Base-by-base conservation (phyloP, 2,888 invertebrate species). In the Stictocephala bisonia region DNA sequence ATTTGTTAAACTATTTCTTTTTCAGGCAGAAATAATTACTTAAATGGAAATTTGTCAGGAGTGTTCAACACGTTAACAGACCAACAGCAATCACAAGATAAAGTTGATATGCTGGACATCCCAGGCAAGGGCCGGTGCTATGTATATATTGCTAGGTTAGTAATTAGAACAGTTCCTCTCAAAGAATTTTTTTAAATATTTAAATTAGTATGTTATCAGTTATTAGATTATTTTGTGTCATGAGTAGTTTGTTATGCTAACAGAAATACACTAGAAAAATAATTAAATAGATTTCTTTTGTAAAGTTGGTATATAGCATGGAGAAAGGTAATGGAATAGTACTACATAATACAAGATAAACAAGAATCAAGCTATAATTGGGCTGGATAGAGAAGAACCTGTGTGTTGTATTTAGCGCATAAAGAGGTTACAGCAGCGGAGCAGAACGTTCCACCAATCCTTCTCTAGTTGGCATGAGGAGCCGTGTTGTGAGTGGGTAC, bases 81-180 rank as follows among this genome's bases (percentile, higher is more conserved):
- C 66, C 78, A 76, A 71, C 72, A 72, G 11, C 68, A 75, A 22
- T 40, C 48, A 7, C 56, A 56, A 13, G 73, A 73, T 29, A 73
- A 68, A 71, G 94, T 94, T 51, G 95, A 95, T 82, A 95, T 94
- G 94, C 85, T 96, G 84, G 96, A 97, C 82, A 94, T 97, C 82
- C 96, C 96, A 22, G 96, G 96, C 68, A 95, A 96, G 84, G 96
- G 96, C 72, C 89, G 94, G 79, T 96, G 96, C 85, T 95, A 95
- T 82, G 95, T 96, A 76, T 96, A 95, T 83, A 94, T 96, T 75
- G 96, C 96, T 67, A 91, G 94, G 80, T 93, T 77, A 72, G 58
- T 74, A 71, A 24, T n/a, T 35, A 64, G n/a, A n/a, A n/a, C n/a
- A n/a, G n/a, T n/a, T n/a, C n/a, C 35, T 35, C 11, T 35, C 11